Conservation (phyloP, 2,888 invertebrate genomes). For the Tromatobia lineatoria region DNA sequence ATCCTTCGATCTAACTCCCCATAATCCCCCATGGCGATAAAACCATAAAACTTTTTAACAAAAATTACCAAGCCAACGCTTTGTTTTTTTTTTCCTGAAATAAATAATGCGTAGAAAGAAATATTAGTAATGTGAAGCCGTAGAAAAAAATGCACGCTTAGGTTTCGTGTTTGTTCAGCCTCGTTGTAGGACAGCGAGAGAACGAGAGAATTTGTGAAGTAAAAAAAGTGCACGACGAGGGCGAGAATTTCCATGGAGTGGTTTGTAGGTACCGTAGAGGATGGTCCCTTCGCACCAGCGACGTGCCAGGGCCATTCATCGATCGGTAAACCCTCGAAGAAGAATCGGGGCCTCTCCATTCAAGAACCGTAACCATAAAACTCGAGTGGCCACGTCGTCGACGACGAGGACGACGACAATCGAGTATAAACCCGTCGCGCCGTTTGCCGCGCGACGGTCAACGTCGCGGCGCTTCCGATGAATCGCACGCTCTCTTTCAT, state of each 20-base stretch:
- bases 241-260: constrained; percentile 43
- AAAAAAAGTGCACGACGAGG: constrained; percentile 32
- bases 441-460: constrained; percentile 43
- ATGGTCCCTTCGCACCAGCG: constrained; percentile 61
- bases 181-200: constrained; percentile 36
- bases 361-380: constrained; percentile 57
- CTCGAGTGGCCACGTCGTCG: constrained; percentile 45
- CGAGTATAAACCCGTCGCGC: constrained; percentile 19
- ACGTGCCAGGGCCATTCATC: constrained; percentile 65
- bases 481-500: constrained; percentile 50
- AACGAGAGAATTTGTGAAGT: constrained; percentile 52
- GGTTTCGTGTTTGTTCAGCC: constrained; percentile 45
- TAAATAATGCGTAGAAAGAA: constrained; percentile 1
- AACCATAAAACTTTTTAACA: not conserved
- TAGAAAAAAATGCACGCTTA: constrained; percentile 6
- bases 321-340: constrained; percentile 63
- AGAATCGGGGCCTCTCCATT: constrained; percentile 50
- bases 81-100: not conserved
- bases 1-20: constrained; percentile 58
- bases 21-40: constrained; percentile 38
- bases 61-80: constrained; percentile 8
- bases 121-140: not conserved
- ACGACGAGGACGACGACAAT: constrained; percentile 44
- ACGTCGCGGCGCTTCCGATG: constrained; percentile 44
- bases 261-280: constrained; percentile 16